A percentile compares a stretch with the other conserved stretches of the same genome.
Conservation (phyloP, 2,888 invertebrate genomes). For the Drosophila yooni region DNA sequence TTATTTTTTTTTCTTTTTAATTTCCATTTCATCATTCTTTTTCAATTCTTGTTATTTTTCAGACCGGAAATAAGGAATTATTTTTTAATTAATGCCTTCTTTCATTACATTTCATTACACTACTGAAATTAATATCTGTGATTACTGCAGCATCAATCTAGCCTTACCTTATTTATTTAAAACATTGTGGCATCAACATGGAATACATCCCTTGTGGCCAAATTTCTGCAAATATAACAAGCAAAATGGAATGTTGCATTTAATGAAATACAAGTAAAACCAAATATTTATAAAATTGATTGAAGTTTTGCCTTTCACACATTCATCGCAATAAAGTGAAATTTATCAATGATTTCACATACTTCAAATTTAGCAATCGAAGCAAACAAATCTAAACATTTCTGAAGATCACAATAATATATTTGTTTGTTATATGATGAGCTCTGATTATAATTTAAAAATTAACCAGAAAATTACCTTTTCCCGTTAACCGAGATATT, state of each 20-base stretch:
- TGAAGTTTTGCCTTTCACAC: neutral
- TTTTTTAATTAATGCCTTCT: neutral
- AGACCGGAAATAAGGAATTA: neutral
- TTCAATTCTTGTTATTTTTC: neutral
- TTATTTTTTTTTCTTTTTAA: neutral
- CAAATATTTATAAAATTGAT: neutral
- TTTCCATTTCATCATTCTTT: neutral
- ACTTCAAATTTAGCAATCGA: no score
- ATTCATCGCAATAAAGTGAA: neutral
- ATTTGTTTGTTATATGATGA: neutral
- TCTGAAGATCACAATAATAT: no score
- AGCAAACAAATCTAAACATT: neutral
- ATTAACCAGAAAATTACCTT: rapidly evolving
- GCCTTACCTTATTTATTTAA: neutral
- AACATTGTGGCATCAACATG: neutral
- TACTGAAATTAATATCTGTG: neutral
- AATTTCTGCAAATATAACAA: slow-evolving; percentile 1
- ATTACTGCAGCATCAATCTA: neutral
- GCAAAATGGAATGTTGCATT: neutral
- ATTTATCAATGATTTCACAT: neutral
- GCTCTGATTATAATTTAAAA: neutral
- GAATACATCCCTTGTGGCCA: neutral
- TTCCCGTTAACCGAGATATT: neutral
- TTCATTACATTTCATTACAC: neutral
- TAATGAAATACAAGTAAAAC: neutral